These are phyloP conservation scores for Vipera ursinii DNA, from an alignment of 2,797 vertebrate species.

Conservation along the genomic window DNA sequence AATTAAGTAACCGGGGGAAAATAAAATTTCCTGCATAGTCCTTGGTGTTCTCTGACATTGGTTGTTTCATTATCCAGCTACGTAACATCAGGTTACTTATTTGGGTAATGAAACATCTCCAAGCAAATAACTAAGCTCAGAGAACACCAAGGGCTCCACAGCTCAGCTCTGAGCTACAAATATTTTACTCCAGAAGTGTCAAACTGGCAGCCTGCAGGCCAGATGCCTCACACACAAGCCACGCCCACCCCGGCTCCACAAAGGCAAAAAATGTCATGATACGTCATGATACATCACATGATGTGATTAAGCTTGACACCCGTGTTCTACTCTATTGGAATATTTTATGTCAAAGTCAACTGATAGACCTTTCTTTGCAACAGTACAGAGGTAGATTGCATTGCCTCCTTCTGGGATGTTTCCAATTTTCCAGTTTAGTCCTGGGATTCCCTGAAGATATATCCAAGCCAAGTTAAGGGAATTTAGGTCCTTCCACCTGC, in stretches of 20 bases:
- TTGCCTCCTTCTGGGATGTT: background rate
- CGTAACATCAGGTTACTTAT: background rate
- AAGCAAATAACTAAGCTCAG: background rate
- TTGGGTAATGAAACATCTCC: background rate
- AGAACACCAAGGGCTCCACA: background rate
- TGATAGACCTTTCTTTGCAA: background rate
- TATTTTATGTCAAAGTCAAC: background rate
- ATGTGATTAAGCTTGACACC: too few species aligned
- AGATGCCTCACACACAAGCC: too few species aligned
- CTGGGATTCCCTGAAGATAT: background rate
- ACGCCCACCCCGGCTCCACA: too few species aligned
- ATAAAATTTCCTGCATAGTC: background rate
- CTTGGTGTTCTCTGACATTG: background rate
- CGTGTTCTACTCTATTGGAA: background rate
- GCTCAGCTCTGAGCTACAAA: background rate
- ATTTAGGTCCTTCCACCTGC: background rate
- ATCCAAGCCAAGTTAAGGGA: background rate
- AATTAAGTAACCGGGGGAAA: background rate
- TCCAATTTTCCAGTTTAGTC: background rate
- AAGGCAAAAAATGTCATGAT: too few species aligned
- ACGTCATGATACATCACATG: too few species aligned
- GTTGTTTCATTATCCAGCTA: background rate
- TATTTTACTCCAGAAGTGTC: background rate
- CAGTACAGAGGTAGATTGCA: background rate
- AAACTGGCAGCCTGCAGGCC: too few species aligned